A percentile compares a stretch with the other conserved stretches of the same genome.
Conservation (phyloP, 2,113 vertebrate species). For the Anseranas semipalmata region DNA sequence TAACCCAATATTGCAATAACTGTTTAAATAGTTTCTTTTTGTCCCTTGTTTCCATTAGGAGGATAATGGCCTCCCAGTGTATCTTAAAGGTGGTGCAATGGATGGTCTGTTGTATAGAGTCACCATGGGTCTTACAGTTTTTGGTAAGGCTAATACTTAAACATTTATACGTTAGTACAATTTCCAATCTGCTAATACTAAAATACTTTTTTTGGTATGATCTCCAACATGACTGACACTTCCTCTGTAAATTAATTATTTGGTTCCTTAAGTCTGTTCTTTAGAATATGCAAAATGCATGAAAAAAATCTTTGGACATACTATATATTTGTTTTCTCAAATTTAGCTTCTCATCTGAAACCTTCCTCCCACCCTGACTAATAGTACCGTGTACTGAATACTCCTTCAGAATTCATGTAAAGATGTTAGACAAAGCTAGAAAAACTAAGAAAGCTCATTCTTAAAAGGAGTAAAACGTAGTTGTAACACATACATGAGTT, state of each 20-base stretch:
- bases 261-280: background rate
- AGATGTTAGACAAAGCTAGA: background rate
- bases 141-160: constrained; percentile 79
- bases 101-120: constrained; percentile 86
- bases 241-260: background rate
- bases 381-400: background rate
- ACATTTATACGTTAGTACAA: background rate
- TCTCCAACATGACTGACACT: background rate
- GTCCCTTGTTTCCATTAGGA: constrained; percentile 76
- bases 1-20: background rate
- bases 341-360: background rate
- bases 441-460: background rate
- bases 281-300: background rate
- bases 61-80: constrained; percentile 89
- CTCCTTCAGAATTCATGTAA: background rate
- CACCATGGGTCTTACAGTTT: constrained; percentile 80
- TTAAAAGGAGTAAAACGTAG: background rate
- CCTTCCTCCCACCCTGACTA: background rate
- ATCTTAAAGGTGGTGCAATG: constrained; percentile 86
- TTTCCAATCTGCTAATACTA: background rate
- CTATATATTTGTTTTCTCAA: background rate
- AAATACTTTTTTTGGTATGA: background rate
- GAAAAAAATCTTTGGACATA: background rate
- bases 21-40: background rate
- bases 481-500: background rate